These are phyloP conservation scores for Podarcis cretensis DNA, from an alignment of 2,113 vertebrate species.

Conservation along the genomic window DNA sequence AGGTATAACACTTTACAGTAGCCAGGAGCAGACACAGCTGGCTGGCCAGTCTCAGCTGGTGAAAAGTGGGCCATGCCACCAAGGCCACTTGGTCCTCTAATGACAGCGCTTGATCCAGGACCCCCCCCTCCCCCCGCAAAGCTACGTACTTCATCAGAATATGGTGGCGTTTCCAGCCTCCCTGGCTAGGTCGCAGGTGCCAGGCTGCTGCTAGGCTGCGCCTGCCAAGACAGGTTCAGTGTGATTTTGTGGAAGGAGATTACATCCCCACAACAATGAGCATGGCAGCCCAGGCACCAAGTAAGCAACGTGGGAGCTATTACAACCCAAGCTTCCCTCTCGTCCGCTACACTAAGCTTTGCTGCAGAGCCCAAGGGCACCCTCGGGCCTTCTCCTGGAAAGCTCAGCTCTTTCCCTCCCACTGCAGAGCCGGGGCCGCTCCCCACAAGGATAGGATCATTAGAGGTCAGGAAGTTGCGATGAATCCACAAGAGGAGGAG, in stretches of 20 bases:
- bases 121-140: not conserved
- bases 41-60: not conserved
- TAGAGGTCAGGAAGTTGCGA: conserved; percentile 3
- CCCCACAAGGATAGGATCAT: not conserved
- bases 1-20: not conserved
- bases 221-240: not conserved
- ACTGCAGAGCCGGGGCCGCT: not conserved
- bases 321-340: not conserved
- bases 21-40: not conserved
- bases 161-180: not conserved
- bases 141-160: not conserved
- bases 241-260: not conserved
- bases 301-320: not conserved
- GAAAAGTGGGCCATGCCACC: not conserved
- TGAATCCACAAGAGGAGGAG: not conserved
- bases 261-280: not conserved
- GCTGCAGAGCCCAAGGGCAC: not conserved
- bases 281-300: not conserved
- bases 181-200: not conserved
- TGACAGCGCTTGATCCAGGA: too few species aligned
- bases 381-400: not conserved
- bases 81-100: not conserved
- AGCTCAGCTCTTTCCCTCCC: not conserved
- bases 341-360: not conserved
- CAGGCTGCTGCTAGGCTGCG: not conserved